Evolutionary conservation across 2,113 vertebrate genomes (phyloP).

Genomic region (Sitta europaea): DNA sequence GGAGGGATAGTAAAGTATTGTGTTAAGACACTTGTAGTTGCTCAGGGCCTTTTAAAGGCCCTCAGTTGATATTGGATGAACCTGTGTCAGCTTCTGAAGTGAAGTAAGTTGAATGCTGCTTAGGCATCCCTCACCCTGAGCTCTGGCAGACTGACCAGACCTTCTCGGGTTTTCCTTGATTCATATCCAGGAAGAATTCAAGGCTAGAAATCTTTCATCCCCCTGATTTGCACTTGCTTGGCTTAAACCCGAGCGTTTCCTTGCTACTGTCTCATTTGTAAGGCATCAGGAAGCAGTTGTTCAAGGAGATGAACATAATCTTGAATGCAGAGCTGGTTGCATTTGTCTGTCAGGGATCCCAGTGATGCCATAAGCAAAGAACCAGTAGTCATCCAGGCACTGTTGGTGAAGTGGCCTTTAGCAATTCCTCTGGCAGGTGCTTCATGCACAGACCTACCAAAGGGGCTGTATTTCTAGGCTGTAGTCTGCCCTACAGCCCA

Average conservation of each 20-base stretch:
- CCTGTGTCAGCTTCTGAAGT: neutral
- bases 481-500: neutral
- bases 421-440: neutral
- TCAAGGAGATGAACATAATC: neutral
- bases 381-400: neutral
- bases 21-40: neutral
- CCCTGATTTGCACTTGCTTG: neutral
- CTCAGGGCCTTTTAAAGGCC: neutral
- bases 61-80: neutral
- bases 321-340: neutral
- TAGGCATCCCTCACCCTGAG: neutral
- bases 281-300: neutral
- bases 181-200: neutral
- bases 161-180: neutral
- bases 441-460: neutral
- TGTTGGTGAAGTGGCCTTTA: accelerated
- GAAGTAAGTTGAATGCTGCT: neutral
- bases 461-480: neutral
- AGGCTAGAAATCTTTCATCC: neutral
- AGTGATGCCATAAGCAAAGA: neutral
- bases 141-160: neutral
- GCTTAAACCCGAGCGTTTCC: neutral
- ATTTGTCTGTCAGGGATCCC: neutral
- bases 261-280: neutral
- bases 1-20: neutral